A percentile compares a stretch with the other conserved stretches of the same genome.
Evolutionary conservation across 1,140 invertebrate genomes (phyloP).

Genomic region (Drosophila ogumai): DNA sequence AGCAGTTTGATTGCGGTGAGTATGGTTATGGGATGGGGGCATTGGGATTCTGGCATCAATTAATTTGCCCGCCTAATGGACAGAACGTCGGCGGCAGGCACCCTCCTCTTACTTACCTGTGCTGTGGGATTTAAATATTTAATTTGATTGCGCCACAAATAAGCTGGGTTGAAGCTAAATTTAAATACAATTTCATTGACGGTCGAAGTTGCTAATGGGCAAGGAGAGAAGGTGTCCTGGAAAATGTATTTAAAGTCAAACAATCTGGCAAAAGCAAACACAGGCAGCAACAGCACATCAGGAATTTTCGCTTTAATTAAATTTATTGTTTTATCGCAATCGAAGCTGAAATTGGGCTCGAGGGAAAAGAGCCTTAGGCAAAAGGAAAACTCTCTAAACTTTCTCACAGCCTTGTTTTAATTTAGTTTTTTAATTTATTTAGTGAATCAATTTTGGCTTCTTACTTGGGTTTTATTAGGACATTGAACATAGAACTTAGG

Average conservation of each 20-base stretch:
- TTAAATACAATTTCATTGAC: constrained; percentile 67
- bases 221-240: constrained; percentile 1
- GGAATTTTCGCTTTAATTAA: constrained; percentile 29
- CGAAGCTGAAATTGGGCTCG: constrained; percentile 14
- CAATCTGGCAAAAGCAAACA: constrained; percentile 36
- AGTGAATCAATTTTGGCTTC: background rate
- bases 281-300: constrained; percentile 4
- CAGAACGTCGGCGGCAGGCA: constrained; percentile 45
- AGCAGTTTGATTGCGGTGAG: constrained; percentile 87
- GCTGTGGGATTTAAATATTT: constrained; percentile 71
- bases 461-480: background rate
- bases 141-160: constrained; percentile 71
- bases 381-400: constrained; percentile 3
- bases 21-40: constrained; percentile 11
- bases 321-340: constrained; percentile 39
- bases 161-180: constrained; percentile 45
- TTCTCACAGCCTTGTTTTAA: background rate
- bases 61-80: constrained; percentile 76
- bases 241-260: constrained; percentile 40
- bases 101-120: constrained; percentile 3
- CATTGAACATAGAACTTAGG: background rate
- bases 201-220: constrained; percentile 1
- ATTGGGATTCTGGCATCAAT: constrained; percentile 62
- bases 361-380: background rate
- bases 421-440: constrained; percentile 5